Evolutionary conservation across 2,888 invertebrate species (phyloP).

Genomic region (Stratiomys singularior): DNA sequence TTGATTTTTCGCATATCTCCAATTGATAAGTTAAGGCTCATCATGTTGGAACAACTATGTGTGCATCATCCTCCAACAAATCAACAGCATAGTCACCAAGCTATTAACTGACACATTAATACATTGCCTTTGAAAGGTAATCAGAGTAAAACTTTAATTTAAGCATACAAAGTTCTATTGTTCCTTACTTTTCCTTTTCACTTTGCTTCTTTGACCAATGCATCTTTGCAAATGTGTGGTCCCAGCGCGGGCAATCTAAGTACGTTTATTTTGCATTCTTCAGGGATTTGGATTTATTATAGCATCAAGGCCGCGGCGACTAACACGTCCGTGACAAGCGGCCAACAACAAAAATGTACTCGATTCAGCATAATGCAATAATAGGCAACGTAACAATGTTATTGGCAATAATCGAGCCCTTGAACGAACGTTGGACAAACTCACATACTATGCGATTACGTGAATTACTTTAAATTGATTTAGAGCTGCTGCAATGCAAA

Average conservation of each 20-base stretch:
- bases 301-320: slow-evolving; percentile 20
- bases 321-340: not conserved
- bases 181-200: not conserved
- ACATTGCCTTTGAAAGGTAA: slow-evolving; percentile 14
- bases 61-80: not conserved
- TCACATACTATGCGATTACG: not conserved
- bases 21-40: no score
- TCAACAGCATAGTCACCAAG: not conserved
- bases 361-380: not conserved
- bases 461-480: slow-evolving; percentile 43
- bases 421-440: slow-evolving; percentile 15
- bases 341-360: not conserved
- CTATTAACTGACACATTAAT: slow-evolving; percentile 8
- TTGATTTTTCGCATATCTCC: no score
- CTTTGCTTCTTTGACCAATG: not conserved
- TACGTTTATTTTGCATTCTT: not conserved
- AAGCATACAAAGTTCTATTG: slow-evolving; percentile 23
- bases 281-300: slow-evolving; percentile 6
- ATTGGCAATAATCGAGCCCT: slow-evolving; percentile 6
- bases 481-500: not conserved
- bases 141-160: slow-evolving; percentile 21
- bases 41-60: not conserved
- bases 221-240: not conserved
- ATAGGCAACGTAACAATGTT: not conserved
- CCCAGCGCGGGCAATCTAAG: not conserved